Evolutionary conservation across 2,888 invertebrate genomes (phyloP), one percentile per base, ranked within the genome.

Genomic region (Trichopria drosophilae): DNA sequence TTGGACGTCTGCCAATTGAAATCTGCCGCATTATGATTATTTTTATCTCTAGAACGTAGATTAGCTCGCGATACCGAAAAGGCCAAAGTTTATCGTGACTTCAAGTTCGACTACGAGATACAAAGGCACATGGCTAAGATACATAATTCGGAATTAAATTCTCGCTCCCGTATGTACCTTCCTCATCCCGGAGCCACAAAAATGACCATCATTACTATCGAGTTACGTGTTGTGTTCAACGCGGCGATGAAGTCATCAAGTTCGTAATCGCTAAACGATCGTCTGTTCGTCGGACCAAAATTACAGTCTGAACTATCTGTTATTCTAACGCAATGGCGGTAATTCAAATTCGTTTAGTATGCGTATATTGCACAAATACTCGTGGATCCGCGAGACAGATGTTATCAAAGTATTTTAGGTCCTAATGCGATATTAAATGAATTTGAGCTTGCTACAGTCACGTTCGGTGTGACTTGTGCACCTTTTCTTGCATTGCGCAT

Each of bases 81-180:
- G n/a, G 28, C 13, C 6, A 9, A 41, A 13, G 5, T 6, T 3
- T 41, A 41, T 26, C 1, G 3, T 2, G 26, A 29, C n/a, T 31
- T 42, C 9, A 13, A 31, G 4, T 22, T 28, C 2, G 42, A 42
- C n/a, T 42, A 42, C 9, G 20, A 31, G 12, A 12, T 9, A 3
- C 28, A 20, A 13, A 23, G 31, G 9, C 29, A 42, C 18, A 42
- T 42, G 42, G n/a, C n/a, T n/a, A n/a, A n/a, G n/a, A n/a, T n/a
- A n/a, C n/a, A n/a, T n/a, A n/a, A n/a, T n/a, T n/a, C n/a, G n/a
- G n/a, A n/a, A n/a, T n/a, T n/a, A n/a, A n/a, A n/a, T n/a, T n/a
- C n/a, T n/a, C n/a, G n/a, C n/a, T n/a, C n/a, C n/a, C n/a, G n/a
- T n/a, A n/a, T n/a, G n/a, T n/a, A n/a, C n/a, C n/a, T n/a, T n/a